Evolutionary conservation across 30 jellyfish, hydroid and myxozoan genomes (phyloP).

Genomic region (Aurelia aurita): DNA sequence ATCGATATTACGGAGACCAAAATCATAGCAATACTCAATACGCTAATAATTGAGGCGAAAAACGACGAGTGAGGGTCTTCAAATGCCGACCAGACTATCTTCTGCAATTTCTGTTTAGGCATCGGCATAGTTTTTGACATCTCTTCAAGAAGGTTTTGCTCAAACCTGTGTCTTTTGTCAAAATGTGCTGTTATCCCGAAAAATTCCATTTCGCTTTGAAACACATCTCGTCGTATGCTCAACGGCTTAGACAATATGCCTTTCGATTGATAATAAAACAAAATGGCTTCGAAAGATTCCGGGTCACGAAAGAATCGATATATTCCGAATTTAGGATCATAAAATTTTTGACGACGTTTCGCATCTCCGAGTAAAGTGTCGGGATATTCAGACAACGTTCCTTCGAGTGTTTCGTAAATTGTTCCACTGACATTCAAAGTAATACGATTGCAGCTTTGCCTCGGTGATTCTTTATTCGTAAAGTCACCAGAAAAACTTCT

Average conservation of each 20-base stretch:
- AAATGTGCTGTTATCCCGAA: slow-evolving; percentile 63
- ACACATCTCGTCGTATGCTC: slow-evolving; percentile 53
- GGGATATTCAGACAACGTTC: slow-evolving; percentile 75
- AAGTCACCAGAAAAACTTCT: too few species aligned
- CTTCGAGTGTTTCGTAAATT: slow-evolving; percentile 70
- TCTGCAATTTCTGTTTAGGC: slow-evolving; percentile 49
- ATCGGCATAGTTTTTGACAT: slow-evolving; percentile 10
- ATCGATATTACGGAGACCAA: slow-evolving; percentile 50
- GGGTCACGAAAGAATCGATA: slow-evolving; percentile 73
- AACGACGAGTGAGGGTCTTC: slow-evolving; percentile 46
- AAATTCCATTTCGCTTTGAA: slow-evolving; percentile 73
- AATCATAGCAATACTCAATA: slow-evolving; percentile 50
- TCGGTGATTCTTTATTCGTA: too few species aligned
- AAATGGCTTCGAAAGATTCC: slow-evolving; percentile 77
- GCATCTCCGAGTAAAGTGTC: slow-evolving; percentile 83
- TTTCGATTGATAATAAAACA: slow-evolving; percentile 88
- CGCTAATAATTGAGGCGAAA: slow-evolving; percentile 22
- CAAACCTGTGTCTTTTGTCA: slow-evolving; percentile 79
- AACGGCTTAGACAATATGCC: slow-evolving; percentile 84
- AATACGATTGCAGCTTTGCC: too few species aligned
- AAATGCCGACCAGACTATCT: slow-evolving; percentile 52
- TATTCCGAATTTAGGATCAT: slow-evolving; percentile 42
- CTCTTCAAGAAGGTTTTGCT: slow-evolving; percentile 21
- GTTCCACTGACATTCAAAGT: too few species aligned
- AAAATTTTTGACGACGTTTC: slow-evolving; percentile 43